Base-by-base conservation (phyloP, 2,888 invertebrate genomes). In the Nomada fabriciana region DNA sequence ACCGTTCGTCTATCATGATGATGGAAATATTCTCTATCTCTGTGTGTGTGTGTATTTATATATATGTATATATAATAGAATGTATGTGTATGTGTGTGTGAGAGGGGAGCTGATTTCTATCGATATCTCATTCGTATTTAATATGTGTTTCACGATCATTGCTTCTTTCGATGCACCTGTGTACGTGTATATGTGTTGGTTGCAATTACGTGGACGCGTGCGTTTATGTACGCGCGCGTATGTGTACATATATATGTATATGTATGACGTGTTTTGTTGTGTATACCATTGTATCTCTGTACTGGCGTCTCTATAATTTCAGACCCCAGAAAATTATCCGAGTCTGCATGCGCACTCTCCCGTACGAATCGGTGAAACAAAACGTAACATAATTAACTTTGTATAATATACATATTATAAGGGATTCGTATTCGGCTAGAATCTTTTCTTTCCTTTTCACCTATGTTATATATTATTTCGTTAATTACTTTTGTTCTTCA, bases 401-500 rank as follows among this genome's bases (percentile, higher is more conserved):
- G 89, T 91, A 90, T 91, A 91, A 91, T 92, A 90, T 91, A 91
- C 91, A 91, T 91, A 91, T 91, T 90, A 91, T 90, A 20, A 92
- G 90, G 90, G 90, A 92, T 91, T 91, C 88, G 88, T 90, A 90
- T 91, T 90, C 88, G 90, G 86, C 89, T 91, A 91, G 89, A 89
- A 87, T 88, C 83, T 63, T 43, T 74, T 72, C 69, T 42, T 67
- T 50, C 36, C 61, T 76, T 59, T 65, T 86, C 82, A 69, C 86
- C 89, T 89, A 90, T 89, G 85, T 88, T 91, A 89, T 90, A 90
- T 90, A 90, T 90, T 90, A 89, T 91, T 84, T 91, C 86, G 85
- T 88, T 71, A 90, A 90, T 85, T 86, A 86, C 47, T 82, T 73
- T 59, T 57, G 42, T 43, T 65, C 20, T 47, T 55, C 36, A n/a